Evolutionary conservation across 2,113 vertebrate species (phyloP), one percentile per base, ranked within the genome.

Genomic region (Aythya baeri): DNA sequence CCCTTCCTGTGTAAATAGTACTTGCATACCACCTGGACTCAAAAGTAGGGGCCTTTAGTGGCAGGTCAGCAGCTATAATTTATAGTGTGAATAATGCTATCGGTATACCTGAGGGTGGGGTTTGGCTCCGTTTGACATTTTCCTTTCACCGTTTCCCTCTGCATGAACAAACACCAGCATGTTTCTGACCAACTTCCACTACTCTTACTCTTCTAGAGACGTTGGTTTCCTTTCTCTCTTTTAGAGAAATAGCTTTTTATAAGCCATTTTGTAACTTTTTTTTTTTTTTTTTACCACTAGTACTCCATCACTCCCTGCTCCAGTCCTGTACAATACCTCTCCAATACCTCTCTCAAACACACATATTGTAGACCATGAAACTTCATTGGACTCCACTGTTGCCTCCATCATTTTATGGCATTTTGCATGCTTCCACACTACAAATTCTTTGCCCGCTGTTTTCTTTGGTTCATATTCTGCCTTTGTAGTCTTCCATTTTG

Each of bases 131-230:
- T 58, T 85, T 88, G 49, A 78, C 16, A 26, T 89, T 77, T 76
- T 85, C 67, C 59, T 86, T 87, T 95, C 77, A 68, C 50, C 84
- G 52, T 81, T 92, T 82, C 61, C 72, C 95, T 92, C 83, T 79
- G 74, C 70, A 50, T 92, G 93, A 94, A 41, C 61, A 62, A 93
- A 93, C 78, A 83, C 66, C n/a, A 66, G 41, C 49, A 55, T 79
- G 50, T 84, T 87, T 88, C 62, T 73, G 43, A 83, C 70, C 67
- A 84, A 20, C 26, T 93, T 89, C 54, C 34, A 87, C 32, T 80
- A 7, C 26, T 74, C 18, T 67, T 18, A 20, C 54, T 79, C 63
- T 91, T 89, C 78, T 68, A 26, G 46, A 80, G 36, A 31, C 29
- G 31, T 0, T 2, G 1, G 3, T 44, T 88, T 93, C 86, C 49